Evolutionary conservation across 1,140 invertebrate genomes (phyloP).

Genomic region (Papilio dardanus): DNA sequence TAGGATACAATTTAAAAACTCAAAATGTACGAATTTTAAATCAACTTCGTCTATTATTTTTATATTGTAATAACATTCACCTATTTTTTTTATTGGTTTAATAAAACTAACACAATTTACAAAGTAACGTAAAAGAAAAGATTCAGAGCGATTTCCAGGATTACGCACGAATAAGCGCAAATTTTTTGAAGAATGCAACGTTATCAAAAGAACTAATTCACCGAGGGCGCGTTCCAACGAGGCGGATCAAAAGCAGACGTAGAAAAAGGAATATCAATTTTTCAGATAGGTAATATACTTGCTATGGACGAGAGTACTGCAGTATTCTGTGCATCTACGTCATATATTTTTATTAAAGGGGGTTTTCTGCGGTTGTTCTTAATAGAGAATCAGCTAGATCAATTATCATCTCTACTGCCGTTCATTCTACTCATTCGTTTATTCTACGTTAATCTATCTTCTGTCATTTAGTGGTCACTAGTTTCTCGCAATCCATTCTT

Average conservation of each 20-base stretch:
- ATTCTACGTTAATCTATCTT: too few relatives aligned
- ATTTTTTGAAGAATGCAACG: constrained; percentile 2
- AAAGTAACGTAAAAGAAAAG: background rate
- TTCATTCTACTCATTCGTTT: too few relatives aligned
- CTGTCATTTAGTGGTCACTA: too few relatives aligned
- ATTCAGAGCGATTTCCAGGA: background rate
- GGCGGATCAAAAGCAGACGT: constrained; percentile 2
- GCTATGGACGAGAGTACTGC: background rate
- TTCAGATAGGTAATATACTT: constrained; percentile 18
- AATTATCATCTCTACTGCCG: too few relatives aligned
- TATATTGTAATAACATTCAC: too few relatives aligned
- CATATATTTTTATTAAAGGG: background rate
- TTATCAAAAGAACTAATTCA: constrained; percentile 15
- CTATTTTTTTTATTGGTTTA: too few relatives aligned
- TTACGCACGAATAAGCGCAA: background rate
- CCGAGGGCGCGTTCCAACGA: background rate
- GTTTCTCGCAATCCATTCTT: too few relatives aligned
- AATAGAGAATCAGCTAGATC: too few relatives aligned
- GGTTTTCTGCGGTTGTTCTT: too few relatives aligned
- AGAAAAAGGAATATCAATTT: constrained; percentile 27
- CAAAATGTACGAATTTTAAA: too few relatives aligned
- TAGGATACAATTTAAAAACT: too few relatives aligned
- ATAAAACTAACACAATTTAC: background rate
- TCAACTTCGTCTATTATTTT: too few relatives aligned
- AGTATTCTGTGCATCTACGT: background rate